A percentile compares a stretch with the other conserved stretches of the same genome.
Evolutionary conservation across 2,113 vertebrate species (phyloP).

Genomic region (Amphiprion percula): DNA sequence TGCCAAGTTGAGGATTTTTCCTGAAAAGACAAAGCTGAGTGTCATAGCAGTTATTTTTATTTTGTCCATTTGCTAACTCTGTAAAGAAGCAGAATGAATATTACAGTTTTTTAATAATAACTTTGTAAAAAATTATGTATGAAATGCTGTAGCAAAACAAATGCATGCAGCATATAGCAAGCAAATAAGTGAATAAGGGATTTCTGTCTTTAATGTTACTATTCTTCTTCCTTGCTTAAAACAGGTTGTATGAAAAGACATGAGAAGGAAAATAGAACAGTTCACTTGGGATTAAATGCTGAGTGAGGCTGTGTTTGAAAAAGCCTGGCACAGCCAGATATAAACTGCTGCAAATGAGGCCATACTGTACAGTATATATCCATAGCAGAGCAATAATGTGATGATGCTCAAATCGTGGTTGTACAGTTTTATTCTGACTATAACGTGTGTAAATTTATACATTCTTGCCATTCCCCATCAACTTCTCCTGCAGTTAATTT

Average conservation of each 20-base stretch:
- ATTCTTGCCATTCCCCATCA: constrained; percentile 25
- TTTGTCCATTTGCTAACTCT: background rate
- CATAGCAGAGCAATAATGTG: constrained; percentile 29
- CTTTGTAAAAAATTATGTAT: no score
- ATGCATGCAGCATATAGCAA: no score
- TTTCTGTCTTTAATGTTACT: constrained; percentile 11
- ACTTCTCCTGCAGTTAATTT: constrained; percentile 47
- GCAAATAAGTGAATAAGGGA: background rate
- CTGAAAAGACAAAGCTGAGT: background rate
- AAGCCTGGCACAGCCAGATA: constrained; percentile 63
- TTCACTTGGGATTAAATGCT: constrained; percentile 75
- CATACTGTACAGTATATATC: constrained; percentile 49
- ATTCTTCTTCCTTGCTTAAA: constrained; percentile 33
- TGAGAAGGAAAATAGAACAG: constrained; percentile 69
- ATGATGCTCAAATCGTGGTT: constrained; percentile 10
- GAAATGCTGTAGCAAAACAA: background rate
- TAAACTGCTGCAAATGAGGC: constrained; percentile 72
- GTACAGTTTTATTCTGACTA: constrained; percentile 21
- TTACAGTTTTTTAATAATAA: background rate
- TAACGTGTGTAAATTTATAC: constrained; percentile 30
- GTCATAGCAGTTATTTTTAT: background rate
- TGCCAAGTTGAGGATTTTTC: background rate
- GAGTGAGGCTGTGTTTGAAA: constrained; percentile 67
- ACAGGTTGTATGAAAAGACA: constrained; percentile 57
- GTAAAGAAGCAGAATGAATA: background rate